These are phyloP conservation scores for Copidosoma floridanum DNA, from an alignment of 1,140 invertebrate species.

Conservation along the genomic window DNA sequence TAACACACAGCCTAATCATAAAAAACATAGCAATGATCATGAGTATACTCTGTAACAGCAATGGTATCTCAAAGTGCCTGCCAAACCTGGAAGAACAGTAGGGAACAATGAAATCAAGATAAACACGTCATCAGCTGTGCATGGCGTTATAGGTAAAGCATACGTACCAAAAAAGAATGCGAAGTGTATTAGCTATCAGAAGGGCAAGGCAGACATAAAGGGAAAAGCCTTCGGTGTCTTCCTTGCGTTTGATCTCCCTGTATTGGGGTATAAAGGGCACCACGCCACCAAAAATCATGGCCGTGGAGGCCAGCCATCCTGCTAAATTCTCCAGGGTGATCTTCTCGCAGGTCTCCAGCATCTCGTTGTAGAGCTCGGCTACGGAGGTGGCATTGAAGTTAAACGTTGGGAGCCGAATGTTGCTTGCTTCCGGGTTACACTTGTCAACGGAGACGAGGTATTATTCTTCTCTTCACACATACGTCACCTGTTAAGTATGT, in stretches of 20 bases:
- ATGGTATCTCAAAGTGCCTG: slow-evolving; percentile 90
- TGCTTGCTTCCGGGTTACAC: no score
- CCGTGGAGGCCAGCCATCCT: slow-evolving; percentile 68
- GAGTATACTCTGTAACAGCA: slow-evolving; percentile 94
- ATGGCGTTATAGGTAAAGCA: no score
- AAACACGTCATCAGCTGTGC: no score
- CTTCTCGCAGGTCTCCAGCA: slow-evolving; percentile 34
- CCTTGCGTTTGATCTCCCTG: slow-evolving; percentile 82
- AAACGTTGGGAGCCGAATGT: no score
- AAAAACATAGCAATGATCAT: slow-evolving; percentile 96
- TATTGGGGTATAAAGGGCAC: slow-evolving; percentile 91
- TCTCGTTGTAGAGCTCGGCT: no score
- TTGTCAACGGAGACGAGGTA: no score
- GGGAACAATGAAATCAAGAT: no score
- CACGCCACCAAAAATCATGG: slow-evolving; percentile 91
- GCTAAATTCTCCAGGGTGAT: slow-evolving; percentile 65
- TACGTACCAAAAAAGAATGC: slow-evolving; percentile 96
- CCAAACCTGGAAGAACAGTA: slow-evolving; percentile 82
- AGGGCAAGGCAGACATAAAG: slow-evolving; percentile 93
- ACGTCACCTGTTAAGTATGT: no score
- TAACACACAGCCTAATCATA: slow-evolving; percentile 93
- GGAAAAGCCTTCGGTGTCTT: slow-evolving; percentile 95
- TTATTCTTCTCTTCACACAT: no score
- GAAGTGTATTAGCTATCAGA: slow-evolving; percentile 91
- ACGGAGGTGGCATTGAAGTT: no score